Evolutionary conservation across 2,888 invertebrate species (phyloP).

Genomic region (Endotricha flammealis): DNA sequence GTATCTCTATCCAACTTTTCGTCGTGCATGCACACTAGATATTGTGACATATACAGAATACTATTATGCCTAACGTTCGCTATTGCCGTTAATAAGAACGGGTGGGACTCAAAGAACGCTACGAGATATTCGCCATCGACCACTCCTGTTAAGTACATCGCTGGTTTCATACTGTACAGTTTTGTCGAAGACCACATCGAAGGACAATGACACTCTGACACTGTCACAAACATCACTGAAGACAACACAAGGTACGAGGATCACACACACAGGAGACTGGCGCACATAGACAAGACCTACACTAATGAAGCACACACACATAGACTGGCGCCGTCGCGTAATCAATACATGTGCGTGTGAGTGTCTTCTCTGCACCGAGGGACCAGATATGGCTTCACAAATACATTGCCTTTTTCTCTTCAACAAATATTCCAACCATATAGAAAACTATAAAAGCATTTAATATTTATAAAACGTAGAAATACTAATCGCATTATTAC

Average conservation of each 20-base stretch:
- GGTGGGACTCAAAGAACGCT: conserved; percentile 61
- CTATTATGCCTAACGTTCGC: conserved; percentile 69
- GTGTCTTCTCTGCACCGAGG: conserved; percentile 65
- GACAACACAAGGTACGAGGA: conserved; percentile 66
- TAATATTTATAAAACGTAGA: conserved; percentile 16
- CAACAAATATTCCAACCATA: conserved; percentile 17
- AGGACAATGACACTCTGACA: conserved; percentile 64
- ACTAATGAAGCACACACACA: conserved; percentile 64
- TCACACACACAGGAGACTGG: conserved; percentile 56
- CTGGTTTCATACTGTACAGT: conserved; percentile 48
- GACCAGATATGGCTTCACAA: conserved; percentile 32
- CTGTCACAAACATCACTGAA: conserved; percentile 67
- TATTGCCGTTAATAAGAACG: conserved; percentile 58
- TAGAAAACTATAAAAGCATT: conserved; percentile 6
- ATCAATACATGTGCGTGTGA: conserved; percentile 85
- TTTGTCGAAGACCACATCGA: conserved; percentile 53
- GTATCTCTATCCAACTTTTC: conserved; percentile 71
- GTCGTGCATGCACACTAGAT: conserved; percentile 79
- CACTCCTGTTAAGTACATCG: conserved; percentile 50
- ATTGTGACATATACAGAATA: conserved; percentile 74
- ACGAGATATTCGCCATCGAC: conserved; percentile 50
- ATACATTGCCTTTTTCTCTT: conserved; percentile 50
- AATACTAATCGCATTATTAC: conserved; percentile 22
- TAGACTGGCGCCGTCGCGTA: conserved; percentile 73
- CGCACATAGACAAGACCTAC: conserved; percentile 51